Base-by-base conservation (phyloP, 2,888 invertebrate species). In the Pegoplata infirma region DNA sequence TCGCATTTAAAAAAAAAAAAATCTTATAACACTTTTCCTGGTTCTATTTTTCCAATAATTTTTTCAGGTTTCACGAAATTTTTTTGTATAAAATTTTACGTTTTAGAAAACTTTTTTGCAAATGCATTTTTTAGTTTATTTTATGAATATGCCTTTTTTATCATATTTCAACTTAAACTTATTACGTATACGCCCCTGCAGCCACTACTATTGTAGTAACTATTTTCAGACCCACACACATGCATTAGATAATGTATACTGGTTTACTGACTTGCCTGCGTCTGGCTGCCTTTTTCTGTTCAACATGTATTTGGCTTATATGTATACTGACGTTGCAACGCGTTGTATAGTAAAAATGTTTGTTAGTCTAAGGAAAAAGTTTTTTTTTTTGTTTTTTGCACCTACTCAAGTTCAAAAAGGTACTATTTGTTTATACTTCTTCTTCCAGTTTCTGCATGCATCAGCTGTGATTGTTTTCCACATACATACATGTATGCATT, bases 401-500 rank as follows among this genome's bases (percentile, higher is more conserved):
- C n/a, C n/a, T n/a, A n/a, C n/a, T n/a, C n/a, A n/a, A n/a, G n/a
- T n/a, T 58, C 19, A 40, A 44, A 44, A 58, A 58, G 58, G 58
- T 23, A n/a, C n/a, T n/a, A 44, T 44, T 44, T 23, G 14, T 58
- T 19, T 44, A 44, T 14, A 44, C 40, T 6, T 23, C 21, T 32
- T 21, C 32, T 36, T 56, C 25, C 19, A 7, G 56, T 19, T 56
- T 17, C 19, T 51, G 58, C 58, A 58, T 59, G 68, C 68, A 69
- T 69, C 59, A 69, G 68, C 58, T 59, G 49, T 58, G 49, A 68
- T 68, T 68, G 49, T 14, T 44, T 4, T n/a, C 21, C 47, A 32
- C 46, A 16, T 17, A 16, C 53, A 28, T 28, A 28, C 28, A 28
- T 12, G 21, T 51, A 6, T 32, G 5, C 32, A 32, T 49, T n/a